These are phyloP conservation scores for Trichacis sp. DNA, from an alignment of 2,888 invertebrate genomes.

Conservation along the genomic window DNA sequence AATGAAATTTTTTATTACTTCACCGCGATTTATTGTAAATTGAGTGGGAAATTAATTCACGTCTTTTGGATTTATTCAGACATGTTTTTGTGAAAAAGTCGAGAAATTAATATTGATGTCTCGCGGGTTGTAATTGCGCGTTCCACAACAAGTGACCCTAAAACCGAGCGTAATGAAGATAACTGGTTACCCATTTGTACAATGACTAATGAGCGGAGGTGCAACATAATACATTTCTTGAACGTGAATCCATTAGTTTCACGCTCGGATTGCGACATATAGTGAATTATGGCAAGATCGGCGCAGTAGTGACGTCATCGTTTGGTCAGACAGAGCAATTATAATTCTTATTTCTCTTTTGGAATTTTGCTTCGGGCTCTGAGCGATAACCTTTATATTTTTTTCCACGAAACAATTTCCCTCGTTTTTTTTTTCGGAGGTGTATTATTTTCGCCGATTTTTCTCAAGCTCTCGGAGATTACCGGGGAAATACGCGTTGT, in stretches of 20 bases:
- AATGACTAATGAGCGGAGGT: background rate
- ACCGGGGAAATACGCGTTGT: too few relatives aligned
- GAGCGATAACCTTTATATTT: too few relatives aligned
- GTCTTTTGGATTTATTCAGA: background rate
- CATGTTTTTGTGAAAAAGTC: background rate
- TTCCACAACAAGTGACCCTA: background rate
- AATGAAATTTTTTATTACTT: too few relatives aligned
- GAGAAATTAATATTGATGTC: background rate
- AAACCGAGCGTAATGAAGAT: background rate
- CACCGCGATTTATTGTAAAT: background rate
- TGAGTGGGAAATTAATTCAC: background rate
- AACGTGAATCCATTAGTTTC: constrained; percentile 1
- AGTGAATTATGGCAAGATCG: background rate
- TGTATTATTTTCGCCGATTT: too few relatives aligned
- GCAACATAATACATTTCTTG: constrained; percentile 1
- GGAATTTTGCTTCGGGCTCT: too few relatives aligned
- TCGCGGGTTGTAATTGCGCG: background rate
- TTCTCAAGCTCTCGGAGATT: too few relatives aligned
- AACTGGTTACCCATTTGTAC: background rate
- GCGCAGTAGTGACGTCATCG: background rate
- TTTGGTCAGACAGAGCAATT: background rate
- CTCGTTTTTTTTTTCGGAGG: too few relatives aligned
- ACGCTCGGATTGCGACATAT: background rate
- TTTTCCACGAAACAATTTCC: too few relatives aligned
- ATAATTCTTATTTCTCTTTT: too few relatives aligned